Conservation (phyloP, 2,888 invertebrate genomes). For the Acutogordius australiensis region DNA sequence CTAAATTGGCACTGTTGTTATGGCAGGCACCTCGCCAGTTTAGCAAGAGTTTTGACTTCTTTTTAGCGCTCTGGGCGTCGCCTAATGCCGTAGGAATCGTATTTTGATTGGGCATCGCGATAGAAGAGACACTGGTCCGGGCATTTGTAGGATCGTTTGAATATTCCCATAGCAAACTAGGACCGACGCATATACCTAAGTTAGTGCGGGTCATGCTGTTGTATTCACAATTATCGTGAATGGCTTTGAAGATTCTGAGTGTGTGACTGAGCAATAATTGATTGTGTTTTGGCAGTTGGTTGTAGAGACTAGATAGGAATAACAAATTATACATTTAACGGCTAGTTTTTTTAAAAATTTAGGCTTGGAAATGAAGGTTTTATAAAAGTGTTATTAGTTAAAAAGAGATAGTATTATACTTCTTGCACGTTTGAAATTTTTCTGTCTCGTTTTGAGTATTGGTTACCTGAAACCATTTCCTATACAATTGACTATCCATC, state of each 20-base stretch:
- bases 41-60: background rate
- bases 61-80: too few relatives aligned
- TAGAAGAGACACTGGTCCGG: too few relatives aligned
- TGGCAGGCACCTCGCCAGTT: background rate
- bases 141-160: background rate
- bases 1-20: background rate
- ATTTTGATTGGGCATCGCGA: background rate
- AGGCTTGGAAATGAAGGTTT: background rate
- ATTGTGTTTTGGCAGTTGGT: background rate
- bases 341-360: background rate
- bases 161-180: background rate
- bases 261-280: background rate
- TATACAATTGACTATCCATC: background rate
- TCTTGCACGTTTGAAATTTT: background rate
- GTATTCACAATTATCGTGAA: conserved; percentile 8
- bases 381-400: too few relatives aligned
- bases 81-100: too few relatives aligned
- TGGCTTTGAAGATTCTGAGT: background rate
- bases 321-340: background rate
- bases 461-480: background rate
- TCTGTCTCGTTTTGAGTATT: background rate
- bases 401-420: background rate
- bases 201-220: background rate
- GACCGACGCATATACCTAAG: conserved; percentile 5
- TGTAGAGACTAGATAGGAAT: background rate